These are phyloP conservation scores for Smutsia gigantea DNA, from an alignment of 2,797 vertebrate genomes.

Conservation along the genomic window DNA sequence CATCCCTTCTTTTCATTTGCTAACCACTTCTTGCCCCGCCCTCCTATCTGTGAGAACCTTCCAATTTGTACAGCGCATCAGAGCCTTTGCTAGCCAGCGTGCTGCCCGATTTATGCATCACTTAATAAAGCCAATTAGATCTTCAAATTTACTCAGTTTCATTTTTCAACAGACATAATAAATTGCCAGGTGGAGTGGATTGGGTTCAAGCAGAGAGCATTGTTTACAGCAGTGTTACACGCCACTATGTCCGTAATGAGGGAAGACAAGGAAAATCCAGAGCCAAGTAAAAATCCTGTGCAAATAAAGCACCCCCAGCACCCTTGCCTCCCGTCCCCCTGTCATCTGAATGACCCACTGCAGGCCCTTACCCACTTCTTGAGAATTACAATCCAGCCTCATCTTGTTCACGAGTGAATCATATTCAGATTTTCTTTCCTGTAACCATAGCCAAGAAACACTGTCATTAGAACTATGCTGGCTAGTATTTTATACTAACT, in stretches of 20 bases:
- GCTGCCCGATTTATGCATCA: too few relatives aligned
- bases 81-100: too few relatives aligned
- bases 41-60: too few relatives aligned
- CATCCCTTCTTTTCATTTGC: too few relatives aligned
- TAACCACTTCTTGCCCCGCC: too few relatives aligned
- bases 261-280: constrained; percentile 33
- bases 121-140: too few relatives aligned
- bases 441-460: not conserved
- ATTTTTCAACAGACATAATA: not conserved
- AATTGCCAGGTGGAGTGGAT: not conserved
- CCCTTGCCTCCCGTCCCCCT: not conserved
- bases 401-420: not conserved
- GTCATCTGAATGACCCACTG: not conserved
- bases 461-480: not conserved
- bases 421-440: not conserved
- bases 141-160: too few relatives aligned
- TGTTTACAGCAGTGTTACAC: not conserved
- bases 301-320: not conserved
- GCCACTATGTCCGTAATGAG: not conserved
- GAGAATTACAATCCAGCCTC: not conserved
- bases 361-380: not conserved
- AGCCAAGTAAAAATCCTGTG: not conserved
- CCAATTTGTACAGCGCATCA: too few relatives aligned
- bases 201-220: not conserved
- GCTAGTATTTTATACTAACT: not conserved